phyloP scores from a whole-genome alignment of 2,797 vertebrate genomes.

The Poecile montanus region DNA sequence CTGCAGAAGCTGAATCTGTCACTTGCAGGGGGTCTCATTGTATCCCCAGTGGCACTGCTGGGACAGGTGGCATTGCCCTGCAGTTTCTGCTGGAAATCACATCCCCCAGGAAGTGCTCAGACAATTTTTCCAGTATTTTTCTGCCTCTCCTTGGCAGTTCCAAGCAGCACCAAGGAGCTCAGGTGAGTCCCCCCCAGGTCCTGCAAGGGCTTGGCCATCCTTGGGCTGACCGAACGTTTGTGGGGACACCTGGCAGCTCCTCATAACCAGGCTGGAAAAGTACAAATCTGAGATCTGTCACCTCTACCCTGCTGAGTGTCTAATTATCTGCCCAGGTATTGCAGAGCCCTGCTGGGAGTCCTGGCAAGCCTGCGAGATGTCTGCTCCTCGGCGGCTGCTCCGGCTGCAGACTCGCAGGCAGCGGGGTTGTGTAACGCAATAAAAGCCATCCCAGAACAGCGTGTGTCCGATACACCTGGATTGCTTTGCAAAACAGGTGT shows the following conservation, averaged over 20 bases:
- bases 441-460: not conserved
- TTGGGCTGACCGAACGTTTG: not conserved
- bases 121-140: not conserved
- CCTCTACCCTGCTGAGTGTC: not conserved
- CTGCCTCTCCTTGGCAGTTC: not conserved
- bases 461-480: not conserved
- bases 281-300: not conserved
- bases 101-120: not conserved
- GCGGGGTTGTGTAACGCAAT: not conserved
- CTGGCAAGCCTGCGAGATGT: not conserved
- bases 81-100: not conserved
- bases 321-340: not conserved
- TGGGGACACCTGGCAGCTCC: not conserved
- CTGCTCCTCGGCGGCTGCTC: not conserved
- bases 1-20: not conserved
- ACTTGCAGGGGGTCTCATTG: fast-evolving
- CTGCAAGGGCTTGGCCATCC: not conserved
- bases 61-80: not conserved
- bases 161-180: not conserved
- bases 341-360: not conserved
- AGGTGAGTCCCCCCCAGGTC: not conserved
- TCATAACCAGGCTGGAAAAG: not conserved
- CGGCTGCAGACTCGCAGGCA: not conserved
- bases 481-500: slow-evolving; percentile 53
- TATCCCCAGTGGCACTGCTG: not conserved